Base-by-base conservation (phyloP, 2,797 vertebrate species). In the Gymnopithys bicolor region DNA sequence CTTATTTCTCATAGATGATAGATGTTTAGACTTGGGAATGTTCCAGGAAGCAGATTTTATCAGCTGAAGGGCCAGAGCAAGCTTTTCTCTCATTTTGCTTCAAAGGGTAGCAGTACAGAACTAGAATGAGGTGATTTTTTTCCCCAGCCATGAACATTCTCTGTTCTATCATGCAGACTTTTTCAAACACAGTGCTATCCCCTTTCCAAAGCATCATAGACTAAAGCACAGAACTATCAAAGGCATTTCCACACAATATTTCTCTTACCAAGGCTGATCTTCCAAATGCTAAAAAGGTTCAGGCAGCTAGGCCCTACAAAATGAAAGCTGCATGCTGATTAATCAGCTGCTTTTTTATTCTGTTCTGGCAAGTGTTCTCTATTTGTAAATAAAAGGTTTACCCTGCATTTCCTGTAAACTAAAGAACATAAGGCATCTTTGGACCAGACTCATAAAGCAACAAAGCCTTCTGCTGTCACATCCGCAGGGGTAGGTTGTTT, bases 321-420 rank as follows among this genome's bases (percentile, higher is more conserved):
- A 97, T 91, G 96, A 97, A 97, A 96, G 90, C 91, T 94, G 92
- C 94, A 96, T 97, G 95, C 97, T 97, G 97, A 98, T 97, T 96
- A 97, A 97, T 97, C 97, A 97, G 96, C 79, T 94, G 89, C 62
- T 97, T 95, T 96, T 96, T 96, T 95, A 95, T 96, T 94, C 92
- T 63, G 46, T 80, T 89, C 92, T 97, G 97, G 97, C 96, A 97
- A 97, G 85, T 70, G 62, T 94, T 96, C 91, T 67, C 49, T 95
- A 90, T 97, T 97, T 97, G 95, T 96, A 97, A 97, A 97, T 96
- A 98, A 97, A 97, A 97, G 94, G 93, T 97, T 97, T 96, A 96
- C 79, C 79, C 91, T 94, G 92, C 66, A 93, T 97, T 97, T 98
- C 94, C 91, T 97, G 90, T 96, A 96, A 97, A 95, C 66, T 87